Conservation (phyloP, 2,888 invertebrate species). For the Drosophila sordidapex region DNA sequence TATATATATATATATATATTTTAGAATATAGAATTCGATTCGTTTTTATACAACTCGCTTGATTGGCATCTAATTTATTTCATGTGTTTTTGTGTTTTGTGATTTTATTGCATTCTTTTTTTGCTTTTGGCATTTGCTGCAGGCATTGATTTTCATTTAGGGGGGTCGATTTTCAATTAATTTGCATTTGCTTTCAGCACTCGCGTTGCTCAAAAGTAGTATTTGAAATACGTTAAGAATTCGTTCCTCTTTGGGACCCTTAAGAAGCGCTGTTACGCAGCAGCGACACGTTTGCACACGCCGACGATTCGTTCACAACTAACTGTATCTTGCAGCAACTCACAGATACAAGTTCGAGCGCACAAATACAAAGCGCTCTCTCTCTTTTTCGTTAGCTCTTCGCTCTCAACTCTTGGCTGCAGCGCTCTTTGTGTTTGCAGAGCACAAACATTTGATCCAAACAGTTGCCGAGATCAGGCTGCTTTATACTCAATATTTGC, state of each 20-base stretch:
- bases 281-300: constrained; percentile 52
- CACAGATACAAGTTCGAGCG: constrained; percentile 36
- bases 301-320: constrained; percentile 62
- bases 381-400: not conserved
- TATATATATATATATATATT: not conserved
- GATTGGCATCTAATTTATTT: constrained; percentile 14
- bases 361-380: constrained; percentile 8
- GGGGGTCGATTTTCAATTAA: constrained; percentile 36
- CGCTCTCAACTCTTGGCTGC: not conserved
- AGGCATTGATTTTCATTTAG: constrained; percentile 24
- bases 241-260: constrained; percentile 27
- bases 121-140: constrained; percentile 11
- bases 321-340: constrained; percentile 49
- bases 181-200: constrained; percentile 42
- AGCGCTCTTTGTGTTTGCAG: constrained; percentile 8
- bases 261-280: constrained; percentile 36
- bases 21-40: constrained; percentile 28
- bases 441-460: constrained; percentile 24
- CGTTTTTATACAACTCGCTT: constrained; percentile 11
- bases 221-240: constrained; percentile 49
- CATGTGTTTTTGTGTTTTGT: constrained; percentile 9
- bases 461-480: constrained; percentile 30
- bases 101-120: constrained; percentile 22
- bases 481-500: constrained; percentile 1
- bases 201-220: constrained; percentile 49